phyloP scores from a whole-genome alignment of 2,888 invertebrate species.

The Ichneumoninae sp. region DNA sequence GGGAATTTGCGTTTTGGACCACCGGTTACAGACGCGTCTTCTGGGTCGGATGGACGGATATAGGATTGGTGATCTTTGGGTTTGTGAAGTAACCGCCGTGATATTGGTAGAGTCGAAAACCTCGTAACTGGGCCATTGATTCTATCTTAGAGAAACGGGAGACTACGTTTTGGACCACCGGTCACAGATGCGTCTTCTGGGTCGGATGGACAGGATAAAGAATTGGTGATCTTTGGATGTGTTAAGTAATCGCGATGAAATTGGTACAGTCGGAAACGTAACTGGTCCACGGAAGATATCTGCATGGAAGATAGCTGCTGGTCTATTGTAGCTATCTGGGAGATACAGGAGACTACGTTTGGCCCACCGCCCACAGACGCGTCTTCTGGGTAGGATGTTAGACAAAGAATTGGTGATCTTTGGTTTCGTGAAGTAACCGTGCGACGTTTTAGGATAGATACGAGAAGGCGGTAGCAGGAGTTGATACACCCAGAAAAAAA shows the following conservation, averaged over 20 bases:
- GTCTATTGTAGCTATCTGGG: neutral
- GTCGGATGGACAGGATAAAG: neutral
- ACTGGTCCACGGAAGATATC: too few relatives aligned
- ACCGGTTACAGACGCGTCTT: neutral
- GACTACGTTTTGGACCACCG: neutral
- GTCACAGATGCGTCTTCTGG: neutral
- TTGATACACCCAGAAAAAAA: too few relatives aligned
- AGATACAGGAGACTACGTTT: neutral
- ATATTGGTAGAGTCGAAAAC: neutral
- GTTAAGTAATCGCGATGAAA: too few relatives aligned
- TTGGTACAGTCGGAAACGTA: constrained; percentile 7
- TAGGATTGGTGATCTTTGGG: too few relatives aligned
- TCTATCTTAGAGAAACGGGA: too few relatives aligned
- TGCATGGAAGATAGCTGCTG: too few relatives aligned
- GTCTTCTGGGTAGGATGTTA: neutral
- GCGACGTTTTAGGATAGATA: too few relatives aligned
- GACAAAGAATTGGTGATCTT: too few relatives aligned
- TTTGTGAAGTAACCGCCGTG: too few relatives aligned
- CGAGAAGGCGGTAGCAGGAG: too few relatives aligned
- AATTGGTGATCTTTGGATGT: too few relatives aligned
- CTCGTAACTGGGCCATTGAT: neutral
- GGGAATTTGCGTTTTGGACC: neutral
- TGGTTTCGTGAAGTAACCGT: too few relatives aligned
- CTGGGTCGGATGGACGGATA: neutral
- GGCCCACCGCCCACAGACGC: neutral